Conservation (phyloP, 2,113 vertebrate genomes). For the Callipepla californica region DNA sequence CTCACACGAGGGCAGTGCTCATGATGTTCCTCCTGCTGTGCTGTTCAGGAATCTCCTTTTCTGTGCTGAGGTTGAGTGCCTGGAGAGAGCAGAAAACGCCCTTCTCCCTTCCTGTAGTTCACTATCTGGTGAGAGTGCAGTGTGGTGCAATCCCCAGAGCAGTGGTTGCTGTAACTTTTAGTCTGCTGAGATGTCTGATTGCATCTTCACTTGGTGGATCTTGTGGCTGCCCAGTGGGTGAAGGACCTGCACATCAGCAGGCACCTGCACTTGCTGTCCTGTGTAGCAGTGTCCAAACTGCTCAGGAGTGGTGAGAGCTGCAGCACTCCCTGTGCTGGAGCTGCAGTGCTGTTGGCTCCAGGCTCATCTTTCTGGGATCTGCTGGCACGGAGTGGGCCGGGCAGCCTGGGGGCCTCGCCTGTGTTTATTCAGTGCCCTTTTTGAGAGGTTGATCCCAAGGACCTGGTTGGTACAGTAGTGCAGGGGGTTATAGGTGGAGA, state of each 20-base stretch:
- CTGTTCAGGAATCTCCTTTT: neutral
- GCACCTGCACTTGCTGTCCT: neutral
- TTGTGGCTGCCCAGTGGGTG: neutral
- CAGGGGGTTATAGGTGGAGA: fast-evolving
- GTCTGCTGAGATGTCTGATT: neutral
- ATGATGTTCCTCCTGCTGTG: neutral
- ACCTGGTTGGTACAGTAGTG: neutral
- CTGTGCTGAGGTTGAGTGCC: neutral
- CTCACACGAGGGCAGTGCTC: neutral
- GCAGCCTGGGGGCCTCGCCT: neutral
- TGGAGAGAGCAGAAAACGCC: neutral
- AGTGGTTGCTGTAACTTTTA: neutral
- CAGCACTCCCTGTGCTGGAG: neutral
- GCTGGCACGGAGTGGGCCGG: neutral
- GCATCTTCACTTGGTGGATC: neutral
- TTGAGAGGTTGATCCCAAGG: neutral
- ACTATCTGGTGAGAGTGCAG: fast-evolving
- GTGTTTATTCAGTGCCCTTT: neutral
- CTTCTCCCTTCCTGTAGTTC: neutral
- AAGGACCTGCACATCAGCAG: neutral
- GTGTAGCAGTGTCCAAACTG: neutral
- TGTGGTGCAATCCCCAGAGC: neutral
- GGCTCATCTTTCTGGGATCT: neutral
- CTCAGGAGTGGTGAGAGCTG: neutral
- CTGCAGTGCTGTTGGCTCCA: neutral